Evolutionary conservation across 2,888 invertebrate species (phyloP), one percentile per base, ranked within the genome.

Genomic region (Drosophila meridiana): DNA sequence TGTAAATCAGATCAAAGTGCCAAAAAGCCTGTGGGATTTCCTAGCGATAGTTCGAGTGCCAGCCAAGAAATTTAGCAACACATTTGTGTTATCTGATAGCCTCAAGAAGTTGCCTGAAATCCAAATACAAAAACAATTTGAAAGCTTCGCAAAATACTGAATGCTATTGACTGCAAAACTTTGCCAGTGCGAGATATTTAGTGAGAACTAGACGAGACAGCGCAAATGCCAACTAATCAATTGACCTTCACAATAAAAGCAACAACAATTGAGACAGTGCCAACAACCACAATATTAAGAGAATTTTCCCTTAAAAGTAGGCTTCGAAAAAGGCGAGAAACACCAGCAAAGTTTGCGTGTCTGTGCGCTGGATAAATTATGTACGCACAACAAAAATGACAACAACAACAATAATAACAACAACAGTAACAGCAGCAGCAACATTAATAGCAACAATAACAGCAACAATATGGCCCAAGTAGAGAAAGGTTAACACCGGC

Each of bases 401-500:
- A 71, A 55, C 57, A 72, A 64, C 50, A 59, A 76, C 70, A 59
- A 81, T 68, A 73, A 71, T 61, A 73, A 66, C 78, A 79, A 69
- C 57, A 74, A 55, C 60, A 73, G 55, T 20, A 69, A 73, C 61
- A 73, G 57, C 52, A 80, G 65, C 32, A 57, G 4, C 45, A 76
- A 65, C 55, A 64, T 67, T 32, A 66, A 78, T 13, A 65, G 36
- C 34, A 36, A 34, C 20, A 52, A 75, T 42, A 71, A 50, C 76
- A 73, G 71, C 68, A 73, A 77, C 89, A 86, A 86, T 78, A 83
- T 85, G 82, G 80, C 82, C 80, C 63, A 69, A 69, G 81, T 55
- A 55, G 43, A 20, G 62, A 88, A 83, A 89, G 84, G 89, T 89
- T 85, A 89, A 89, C 53, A 77, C 78, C 74, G 80, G 78, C 64